phyloP scores from a whole-genome alignment of 2,797 vertebrate genomes.

The Sardinella longiceps region DNA sequence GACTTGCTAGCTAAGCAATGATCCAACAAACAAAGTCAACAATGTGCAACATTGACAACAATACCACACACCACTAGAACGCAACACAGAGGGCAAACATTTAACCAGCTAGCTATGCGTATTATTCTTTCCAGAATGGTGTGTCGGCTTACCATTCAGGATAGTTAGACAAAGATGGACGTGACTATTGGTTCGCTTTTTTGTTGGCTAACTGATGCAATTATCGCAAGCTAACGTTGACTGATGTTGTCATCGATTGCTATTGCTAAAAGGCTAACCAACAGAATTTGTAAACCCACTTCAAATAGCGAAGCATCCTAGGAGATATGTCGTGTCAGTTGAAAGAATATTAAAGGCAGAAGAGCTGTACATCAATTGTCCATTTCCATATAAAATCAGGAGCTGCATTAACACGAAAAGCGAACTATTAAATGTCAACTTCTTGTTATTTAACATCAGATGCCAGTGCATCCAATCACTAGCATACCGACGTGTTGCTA shows the following conservation, averaged over 20 bases:
- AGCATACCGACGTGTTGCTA: not conserved
- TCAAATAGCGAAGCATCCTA: not conserved
- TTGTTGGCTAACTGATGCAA: not conserved
- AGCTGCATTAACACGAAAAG: not conserved
- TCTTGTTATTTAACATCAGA: slow-evolving; percentile 1
- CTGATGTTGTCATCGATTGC: not conserved
- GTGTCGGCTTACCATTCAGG: slow-evolving; percentile 3
- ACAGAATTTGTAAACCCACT: not conserved
- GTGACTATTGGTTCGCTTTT: slow-evolving; percentile 12
- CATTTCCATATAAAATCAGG: not conserved
- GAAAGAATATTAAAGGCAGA: not conserved
- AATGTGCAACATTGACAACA: slow-evolving; percentile 9
- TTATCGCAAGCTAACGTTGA: too few species aligned
- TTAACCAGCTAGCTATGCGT: not conserved
- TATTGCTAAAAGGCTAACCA: not conserved
- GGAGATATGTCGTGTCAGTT: not conserved
- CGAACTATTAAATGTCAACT: not conserved
- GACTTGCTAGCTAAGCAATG: slow-evolving; percentile 13
- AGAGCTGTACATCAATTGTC: not conserved
- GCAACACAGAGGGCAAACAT: not conserved
- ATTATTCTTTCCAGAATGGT: slow-evolving; percentile 21
- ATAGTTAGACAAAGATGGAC: slow-evolving; percentile 24
- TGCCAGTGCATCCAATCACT: not conserved
- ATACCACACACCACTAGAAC: not conserved
- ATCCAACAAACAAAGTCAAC: slow-evolving; percentile 13